Base-by-base conservation (phyloP, 2,888 invertebrate genomes). In the Orthosia gracilis region DNA sequence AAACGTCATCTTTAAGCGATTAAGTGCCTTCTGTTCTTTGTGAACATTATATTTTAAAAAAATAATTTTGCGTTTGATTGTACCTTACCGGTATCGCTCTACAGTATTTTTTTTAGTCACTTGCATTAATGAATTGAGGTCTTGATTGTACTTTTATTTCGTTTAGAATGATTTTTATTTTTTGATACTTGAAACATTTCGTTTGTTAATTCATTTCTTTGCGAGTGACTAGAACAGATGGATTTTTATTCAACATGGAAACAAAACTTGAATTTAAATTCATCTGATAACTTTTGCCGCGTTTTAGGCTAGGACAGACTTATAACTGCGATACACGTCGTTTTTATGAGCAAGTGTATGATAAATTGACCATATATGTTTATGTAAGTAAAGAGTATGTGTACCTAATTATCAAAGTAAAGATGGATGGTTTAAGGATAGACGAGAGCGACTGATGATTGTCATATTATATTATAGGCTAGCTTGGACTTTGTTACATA, bases 401-500 rank as follows among this genome's bases (percentile, higher is more conserved):
- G 86, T 86, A 86, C 80, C 80, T 87, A 83, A 86, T 86, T 89
- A 86, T 88, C 87, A 73, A 84, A 82, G 73, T 85, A 84, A 87
- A 76, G 80, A 63, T 85, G 85, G 79, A 80, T 76, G 78, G 82
- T 77, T 54, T 82, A 80, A 84, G 76, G 85, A 83, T 83, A 86
- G 86, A 69, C 76, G 85, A 85, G 88, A 86, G 85, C 86, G 89
- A 88, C 88, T 89, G 89, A 87, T 84, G 85, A 85, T 88, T 88
- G 88, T 86, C 87, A 87, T 85, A 88, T 87, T 87, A 87, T 88
- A 83, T 82, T 83, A 86, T 88, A 88, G 86, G 84, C 81, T 91
- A 90, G 90, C 89, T 91, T 95, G 94, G 94, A 95, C 94, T 94
- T 93, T 95, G 95, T 95, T 96, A 94, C 95, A 95, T 95, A 95